Percentiles rank a stretch among this genome's conserved stretches.
Evolutionary conservation across 2,888 invertebrate species (phyloP).

Genomic region (Dryocosmus kuriphilus): DNA sequence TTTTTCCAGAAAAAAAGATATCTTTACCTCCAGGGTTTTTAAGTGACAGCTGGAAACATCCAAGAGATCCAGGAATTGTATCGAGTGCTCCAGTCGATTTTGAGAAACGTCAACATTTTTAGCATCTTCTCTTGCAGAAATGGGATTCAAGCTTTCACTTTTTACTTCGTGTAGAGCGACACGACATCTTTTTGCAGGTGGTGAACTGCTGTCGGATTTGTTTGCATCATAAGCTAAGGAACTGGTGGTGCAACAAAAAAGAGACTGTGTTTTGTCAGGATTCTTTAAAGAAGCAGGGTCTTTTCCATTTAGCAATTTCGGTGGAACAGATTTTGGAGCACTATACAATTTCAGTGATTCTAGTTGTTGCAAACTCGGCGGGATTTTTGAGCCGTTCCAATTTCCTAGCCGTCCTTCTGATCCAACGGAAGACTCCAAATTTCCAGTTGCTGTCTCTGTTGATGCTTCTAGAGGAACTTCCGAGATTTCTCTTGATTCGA

Average conservation of each 20-base stretch:
- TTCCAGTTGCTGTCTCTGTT: not conserved
- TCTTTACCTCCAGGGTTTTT: not conserved
- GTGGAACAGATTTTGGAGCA: slow-evolving; percentile 1
- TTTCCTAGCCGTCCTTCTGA: slow-evolving; percentile 22
- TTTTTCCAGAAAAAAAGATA: not conserved
- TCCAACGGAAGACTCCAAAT: not conserved
- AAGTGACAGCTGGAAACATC: not conserved
- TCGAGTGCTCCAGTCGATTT: not conserved
- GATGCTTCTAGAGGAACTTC: not conserved
- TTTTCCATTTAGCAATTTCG: not conserved
- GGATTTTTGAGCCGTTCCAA: slow-evolving; percentile 38
- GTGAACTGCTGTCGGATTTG: not conserved
- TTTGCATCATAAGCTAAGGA: not conserved
- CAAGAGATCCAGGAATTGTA: not conserved
- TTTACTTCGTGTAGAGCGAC: not conserved
- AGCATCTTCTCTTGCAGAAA: not conserved
- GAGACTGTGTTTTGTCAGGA: slow-evolving; percentile 6
- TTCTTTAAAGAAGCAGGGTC: not conserved
- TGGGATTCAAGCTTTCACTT: not conserved
- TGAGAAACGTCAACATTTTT: not conserved
- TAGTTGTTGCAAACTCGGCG: slow-evolving; percentile 22
- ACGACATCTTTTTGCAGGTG: not conserved
- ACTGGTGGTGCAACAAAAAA: not conserved
- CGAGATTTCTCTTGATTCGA: not conserved
- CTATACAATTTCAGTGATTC: slow-evolving; percentile 36